Percentiles rank a stretch among this genome's conserved stretches.
These are phyloP conservation scores for Parnassius glacialis DNA, from an alignment of 2,888 invertebrate genomes.

Conservation along the genomic window DNA sequence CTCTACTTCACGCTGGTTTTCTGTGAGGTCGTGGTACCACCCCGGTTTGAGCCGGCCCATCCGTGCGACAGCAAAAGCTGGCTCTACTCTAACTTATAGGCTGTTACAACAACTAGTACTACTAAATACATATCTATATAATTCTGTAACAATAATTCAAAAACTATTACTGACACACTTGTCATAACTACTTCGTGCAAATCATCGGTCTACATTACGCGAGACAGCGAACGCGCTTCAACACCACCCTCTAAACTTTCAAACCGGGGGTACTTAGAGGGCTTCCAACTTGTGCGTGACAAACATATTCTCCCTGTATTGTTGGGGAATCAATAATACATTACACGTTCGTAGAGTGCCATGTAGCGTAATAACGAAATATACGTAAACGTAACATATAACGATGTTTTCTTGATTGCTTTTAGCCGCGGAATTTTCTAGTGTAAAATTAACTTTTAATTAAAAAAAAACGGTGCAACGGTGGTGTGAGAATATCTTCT, in stretches of 20 bases:
- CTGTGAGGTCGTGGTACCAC: no score
- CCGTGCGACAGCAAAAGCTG: no score
- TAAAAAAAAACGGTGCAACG: no score
- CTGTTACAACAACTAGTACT: neutral
- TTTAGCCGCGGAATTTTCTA: no score
- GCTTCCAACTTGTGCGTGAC: conserved; percentile 52
- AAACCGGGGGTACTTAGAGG: conserved; percentile 25
- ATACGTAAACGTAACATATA: no score
- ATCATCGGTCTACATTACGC: conserved; percentile 6
- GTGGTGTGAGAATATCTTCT: no score
- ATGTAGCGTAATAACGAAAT: neutral
- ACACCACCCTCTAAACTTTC: conserved; percentile 20
- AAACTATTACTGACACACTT: neutral
- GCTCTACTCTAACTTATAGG: no score
- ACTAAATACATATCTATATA: neutral
- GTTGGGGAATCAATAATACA: conserved; percentile 57
- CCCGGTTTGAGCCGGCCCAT: no score
- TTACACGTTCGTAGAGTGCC: conserved; percentile 13
- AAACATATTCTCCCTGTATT: conserved; percentile 46
- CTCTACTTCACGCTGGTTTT: no score
- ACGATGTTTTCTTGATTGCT: no score
- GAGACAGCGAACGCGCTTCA: conserved; percentile 12
- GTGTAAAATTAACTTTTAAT: no score
- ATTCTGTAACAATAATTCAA: neutral
- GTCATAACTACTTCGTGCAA: conserved; percentile 6